Conservation (phyloP, 2,888 invertebrate genomes). For the Latrodectus hesperus region DNA sequence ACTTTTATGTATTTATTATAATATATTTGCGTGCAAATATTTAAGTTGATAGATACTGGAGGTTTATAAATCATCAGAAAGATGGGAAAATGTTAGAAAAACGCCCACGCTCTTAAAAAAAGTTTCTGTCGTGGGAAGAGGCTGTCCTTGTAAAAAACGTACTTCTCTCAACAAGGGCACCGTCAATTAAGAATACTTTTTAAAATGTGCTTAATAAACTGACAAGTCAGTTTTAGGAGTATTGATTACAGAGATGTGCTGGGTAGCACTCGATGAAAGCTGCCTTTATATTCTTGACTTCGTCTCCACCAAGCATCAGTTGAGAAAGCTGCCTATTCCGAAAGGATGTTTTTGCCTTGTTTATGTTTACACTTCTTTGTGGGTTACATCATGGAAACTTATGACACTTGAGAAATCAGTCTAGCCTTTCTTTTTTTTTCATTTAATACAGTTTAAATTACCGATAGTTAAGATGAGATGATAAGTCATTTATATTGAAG, state of each 20-base stretch:
- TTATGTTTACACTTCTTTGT: slow-evolving; percentile 45
- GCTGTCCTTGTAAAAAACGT: slow-evolving; percentile 60
- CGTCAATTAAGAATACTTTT: slow-evolving; percentile 56
- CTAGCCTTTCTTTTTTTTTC: neutral
- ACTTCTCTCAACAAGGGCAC: slow-evolving; percentile 62
- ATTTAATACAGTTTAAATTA: neutral
- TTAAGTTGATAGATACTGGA: too few relatives aligned
- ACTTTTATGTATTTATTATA: too few relatives aligned
- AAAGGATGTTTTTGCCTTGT: slow-evolving; percentile 41
- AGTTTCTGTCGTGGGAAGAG: slow-evolving; percentile 63
- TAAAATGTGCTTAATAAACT: slow-evolving; percentile 44
- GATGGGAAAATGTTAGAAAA: neutral
- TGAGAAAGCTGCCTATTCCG: slow-evolving; percentile 35
- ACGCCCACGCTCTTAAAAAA: slow-evolving; percentile 55
- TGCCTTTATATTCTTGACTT: slow-evolving; percentile 46
- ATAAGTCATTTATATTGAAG: neutral
- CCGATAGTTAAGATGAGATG: neutral
- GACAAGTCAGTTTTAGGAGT: slow-evolving; percentile 51
- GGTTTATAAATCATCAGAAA: neutral
- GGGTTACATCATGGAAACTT: slow-evolving; percentile 5
- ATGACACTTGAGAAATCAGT: neutral
- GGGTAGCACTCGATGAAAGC: slow-evolving; percentile 37
- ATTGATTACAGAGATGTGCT: slow-evolving; percentile 62
- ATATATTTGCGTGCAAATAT: too few relatives aligned
- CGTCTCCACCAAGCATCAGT: slow-evolving; percentile 21